Base-by-base conservation (phyloP, 1,140 invertebrate species). In the Cyclargus thomasi region DNA sequence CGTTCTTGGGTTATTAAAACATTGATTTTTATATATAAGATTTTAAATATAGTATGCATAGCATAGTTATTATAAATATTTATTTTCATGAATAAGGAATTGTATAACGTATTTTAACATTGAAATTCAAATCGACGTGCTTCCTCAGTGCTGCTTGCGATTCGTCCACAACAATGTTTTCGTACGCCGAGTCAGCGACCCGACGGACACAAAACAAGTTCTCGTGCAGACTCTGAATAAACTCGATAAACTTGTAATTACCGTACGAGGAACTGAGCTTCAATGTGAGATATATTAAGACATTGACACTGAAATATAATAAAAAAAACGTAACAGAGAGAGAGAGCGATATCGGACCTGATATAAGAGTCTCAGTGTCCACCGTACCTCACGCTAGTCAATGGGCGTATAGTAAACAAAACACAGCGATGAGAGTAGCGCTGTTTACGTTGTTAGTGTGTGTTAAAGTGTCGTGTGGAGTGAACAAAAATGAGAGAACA, bases 371-470 rank as follows among this genome's bases (percentile, higher is more conserved):
- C 55, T 21, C 18, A 0, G 29, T 29, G 29, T 29, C 29, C 29
- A 29, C 55, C 10, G 1, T 59, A 8, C 5, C 18, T 59, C 10
- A 59, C 55, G 20, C 55, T 18, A 21, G 21, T 59, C 55, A 59
- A 20, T 11, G 17, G 1, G 55, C 10, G 55, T 20, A 18, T 59
- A 20, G 16, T 59, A 20, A 59, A 59, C 55, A 59, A 20, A 59
- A n/a, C 10, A 59, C 20, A 59, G 18, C 10, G 55, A 59, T 20
- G 55, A 20, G 18, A 20, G 17, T 59, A 11, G 55, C 6, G 17
- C 16, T 57, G 17, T 59, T 59, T 20, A 17, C 55, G 18, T 20
- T 59, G 18, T n/a, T 71, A 55, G 68, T 72, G 18, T 69, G 73
- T 59, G 55, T 20, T 11, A 20, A 10, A 20, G 55, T 59, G 55